Evolutionary conservation across 1,140 invertebrate genomes (phyloP).

Genomic region (Schlechtendalia chinensis): DNA sequence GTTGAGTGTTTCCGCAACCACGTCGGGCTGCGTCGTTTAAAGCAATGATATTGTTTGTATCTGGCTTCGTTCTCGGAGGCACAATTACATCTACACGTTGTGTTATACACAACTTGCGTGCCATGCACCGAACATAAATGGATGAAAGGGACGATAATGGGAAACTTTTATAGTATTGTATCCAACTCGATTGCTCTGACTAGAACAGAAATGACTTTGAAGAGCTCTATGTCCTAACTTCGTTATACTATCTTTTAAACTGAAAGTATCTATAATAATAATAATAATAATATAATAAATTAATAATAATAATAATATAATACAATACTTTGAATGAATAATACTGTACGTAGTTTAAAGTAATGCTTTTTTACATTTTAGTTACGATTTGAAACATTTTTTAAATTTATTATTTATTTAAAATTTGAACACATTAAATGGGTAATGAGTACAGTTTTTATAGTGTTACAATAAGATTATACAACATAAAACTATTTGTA

Average conservation of each 20-base stretch:
- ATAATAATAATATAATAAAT: background rate
- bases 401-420: too few relatives aligned
- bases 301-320: background rate
- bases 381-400: background rate
- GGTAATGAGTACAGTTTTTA: too few relatives aligned
- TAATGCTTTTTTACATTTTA: background rate
- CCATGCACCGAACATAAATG: background rate
- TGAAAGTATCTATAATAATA: background rate
- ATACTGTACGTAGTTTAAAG: background rate
- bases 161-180: background rate
- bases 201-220: background rate
- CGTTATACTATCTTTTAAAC: constrained; percentile 14
- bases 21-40: background rate
- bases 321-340: background rate
- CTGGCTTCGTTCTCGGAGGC: background rate
- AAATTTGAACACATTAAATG: too few relatives aligned
- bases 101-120: background rate
- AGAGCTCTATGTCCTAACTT: background rate
- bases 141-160: background rate
- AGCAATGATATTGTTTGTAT: constrained; percentile 6
- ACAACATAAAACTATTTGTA: too few relatives aligned
- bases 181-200: background rate
- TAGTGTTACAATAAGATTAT: too few relatives aligned
- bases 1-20: background rate
- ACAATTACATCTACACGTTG: background rate